Evolutionary conservation across 2,113 vertebrate genomes (phyloP), one percentile per base, ranked within the genome.

Genomic region (Phrynosoma blainvillii): DNA sequence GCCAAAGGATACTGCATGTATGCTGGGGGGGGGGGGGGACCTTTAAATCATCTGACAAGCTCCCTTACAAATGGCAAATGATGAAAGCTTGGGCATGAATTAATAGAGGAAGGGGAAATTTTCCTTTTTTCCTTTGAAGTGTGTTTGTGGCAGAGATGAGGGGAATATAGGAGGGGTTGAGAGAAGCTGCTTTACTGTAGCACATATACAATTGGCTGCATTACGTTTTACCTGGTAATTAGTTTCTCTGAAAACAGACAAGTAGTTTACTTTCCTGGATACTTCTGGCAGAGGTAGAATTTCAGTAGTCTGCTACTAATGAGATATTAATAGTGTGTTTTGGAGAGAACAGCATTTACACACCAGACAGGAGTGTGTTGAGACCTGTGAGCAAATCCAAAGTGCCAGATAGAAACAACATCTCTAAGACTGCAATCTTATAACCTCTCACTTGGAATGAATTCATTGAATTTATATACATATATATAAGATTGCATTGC

Each of bases 251-350:
- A 82, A 70, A 71, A n/a, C 65, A 82, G 56, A 30, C 40, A 59
- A 89, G 79, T n/a, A 40, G 71, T 82, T 82, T 86, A 23, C 73
- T 86, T 86, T 82, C 79, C 52, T 85, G 62, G 84, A 70, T 42
- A 42, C n/a, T 74, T 62, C 6, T n/a, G 0, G 23, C 27, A 42
- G 79, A 52, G n/a, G 47, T 75, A 32, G 88, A 68, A 65, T 81
- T 88, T 88, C 42, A 84, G 36, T 70, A 54, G 1, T 13, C 66
- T 68, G 16, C 52, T 59, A 56, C 73, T 54, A 52, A 23, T 12
- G 23, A 71, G 59, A 3, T 18, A 62, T 65, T 47, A 82, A 25
- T 66, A 36, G 47, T 20, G 5, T 71, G 13, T 62, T 86, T 59
- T 42, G 14, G 9, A 78, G 84, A 75, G 27, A 32, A 32, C 40